These are phyloP conservation scores for Elegia similella DNA, from an alignment of 2,888 invertebrate species.

Conservation along the genomic window DNA sequence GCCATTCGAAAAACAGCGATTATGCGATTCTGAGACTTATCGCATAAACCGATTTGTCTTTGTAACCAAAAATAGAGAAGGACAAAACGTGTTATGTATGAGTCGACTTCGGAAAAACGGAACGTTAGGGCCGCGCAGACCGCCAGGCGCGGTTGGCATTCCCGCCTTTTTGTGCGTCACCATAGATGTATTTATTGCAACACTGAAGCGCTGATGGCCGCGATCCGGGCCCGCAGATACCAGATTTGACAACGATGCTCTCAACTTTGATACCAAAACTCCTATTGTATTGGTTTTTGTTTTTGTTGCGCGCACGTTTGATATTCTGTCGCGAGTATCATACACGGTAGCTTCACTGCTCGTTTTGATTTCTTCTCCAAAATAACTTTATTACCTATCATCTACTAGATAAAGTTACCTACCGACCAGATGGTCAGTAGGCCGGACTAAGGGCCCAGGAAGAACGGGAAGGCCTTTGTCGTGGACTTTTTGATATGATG, in stretches of 20 bases:
- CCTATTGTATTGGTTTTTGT: conserved; percentile 63
- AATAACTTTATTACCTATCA: conserved; percentile 6
- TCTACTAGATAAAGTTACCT: too few relatives aligned
- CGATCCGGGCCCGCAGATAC: conserved; percentile 51
- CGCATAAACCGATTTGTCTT: conserved; percentile 27
- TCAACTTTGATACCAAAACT: conserved; percentile 54
- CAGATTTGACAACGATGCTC: conserved; percentile 70
- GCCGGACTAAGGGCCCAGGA: too few relatives aligned
- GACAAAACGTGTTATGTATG: conserved; percentile 53
- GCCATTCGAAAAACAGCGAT: conserved; percentile 12
- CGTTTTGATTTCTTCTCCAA: conserved; percentile 20
- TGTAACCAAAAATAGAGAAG: conserved; percentile 31
- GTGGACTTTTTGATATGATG: too few relatives aligned
- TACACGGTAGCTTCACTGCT: conserved; percentile 51
- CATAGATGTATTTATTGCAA: conserved; percentile 71
- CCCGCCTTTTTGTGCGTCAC: conserved; percentile 68
- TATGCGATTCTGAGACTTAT: conserved; percentile 16
- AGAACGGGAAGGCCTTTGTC: too few relatives aligned
- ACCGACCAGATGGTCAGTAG: too few relatives aligned
- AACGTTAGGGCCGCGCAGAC: conserved; percentile 51
- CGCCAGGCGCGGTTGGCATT: conserved; percentile 68
- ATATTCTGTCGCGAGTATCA: conserved; percentile 59
- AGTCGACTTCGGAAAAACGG: conserved; percentile 57
- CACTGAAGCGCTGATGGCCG: conserved; percentile 48
- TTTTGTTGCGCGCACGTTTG: conserved; percentile 47